Evolutionary conservation across 2,797 vertebrate species (phyloP).

Genomic region (Anas bernieri): DNA sequence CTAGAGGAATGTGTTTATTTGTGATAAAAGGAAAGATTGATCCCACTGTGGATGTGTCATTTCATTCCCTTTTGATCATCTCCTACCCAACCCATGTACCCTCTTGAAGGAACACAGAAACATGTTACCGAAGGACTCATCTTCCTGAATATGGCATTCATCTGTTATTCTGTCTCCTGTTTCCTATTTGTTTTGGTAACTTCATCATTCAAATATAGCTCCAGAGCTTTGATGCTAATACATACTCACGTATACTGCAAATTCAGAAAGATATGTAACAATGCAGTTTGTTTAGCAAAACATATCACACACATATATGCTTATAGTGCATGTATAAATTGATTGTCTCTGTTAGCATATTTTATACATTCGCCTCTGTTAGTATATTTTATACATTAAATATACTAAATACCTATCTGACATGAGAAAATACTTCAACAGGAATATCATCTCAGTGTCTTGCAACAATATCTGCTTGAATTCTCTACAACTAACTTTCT

Average conservation of each 20-base stretch:
- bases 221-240: neutral
- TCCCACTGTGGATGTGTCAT: neutral
- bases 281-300: neutral
- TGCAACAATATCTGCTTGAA: neutral
- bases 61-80: neutral
- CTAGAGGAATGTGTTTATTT: neutral
- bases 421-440: neutral
- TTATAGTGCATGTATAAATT: neutral
- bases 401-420: neutral
- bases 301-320: no score
- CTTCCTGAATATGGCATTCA: neutral
- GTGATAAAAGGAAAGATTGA: neutral
- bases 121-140: neutral
- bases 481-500: neutral
- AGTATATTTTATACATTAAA: neutral
- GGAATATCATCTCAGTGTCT: neutral
- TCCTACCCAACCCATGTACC: neutral
- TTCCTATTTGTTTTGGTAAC: neutral
- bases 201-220: neutral
- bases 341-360: no score
- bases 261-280: neutral
- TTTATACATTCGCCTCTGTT: neutral
- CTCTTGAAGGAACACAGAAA: neutral
- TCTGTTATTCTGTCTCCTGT: neutral
- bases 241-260: neutral